These are phyloP conservation scores for Serranus cabrilla DNA, from an alignment of 2,797 vertebrate species.

Conservation along the genomic window DNA sequence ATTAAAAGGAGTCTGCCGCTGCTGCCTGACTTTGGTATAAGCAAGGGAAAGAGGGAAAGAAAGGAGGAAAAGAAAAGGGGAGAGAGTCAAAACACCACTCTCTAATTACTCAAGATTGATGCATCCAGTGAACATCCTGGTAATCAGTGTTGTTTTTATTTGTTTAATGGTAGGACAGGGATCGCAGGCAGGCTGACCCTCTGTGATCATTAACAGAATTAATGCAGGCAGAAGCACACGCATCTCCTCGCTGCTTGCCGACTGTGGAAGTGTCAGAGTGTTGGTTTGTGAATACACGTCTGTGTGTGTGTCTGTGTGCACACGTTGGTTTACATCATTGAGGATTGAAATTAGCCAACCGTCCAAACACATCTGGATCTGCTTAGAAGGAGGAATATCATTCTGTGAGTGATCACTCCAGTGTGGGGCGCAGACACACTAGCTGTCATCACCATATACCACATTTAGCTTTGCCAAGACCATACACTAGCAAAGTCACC, in stretches of 20 bases:
- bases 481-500: background rate
- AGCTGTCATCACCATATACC: background rate
- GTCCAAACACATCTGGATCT: constrained; percentile 45
- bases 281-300: constrained; percentile 43
- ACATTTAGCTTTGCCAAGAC: background rate
- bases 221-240: constrained; percentile 68
- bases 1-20: constrained; percentile 71
- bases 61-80: constrained; percentile 57
- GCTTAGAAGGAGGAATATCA: constrained; percentile 39
- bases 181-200: constrained; percentile 81
- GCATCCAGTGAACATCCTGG: constrained; percentile 78
- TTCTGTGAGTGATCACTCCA: constrained; percentile 17
- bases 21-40: constrained; percentile 62
- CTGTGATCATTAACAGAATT: constrained; percentile 83
- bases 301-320: constrained; percentile 14
- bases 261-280: constrained; percentile 51
- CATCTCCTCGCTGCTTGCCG: constrained; percentile 50
- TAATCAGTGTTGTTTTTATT: constrained; percentile 86
- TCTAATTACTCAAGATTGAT: constrained; percentile 85
- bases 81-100: constrained; percentile 73
- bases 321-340: constrained; percentile 41
- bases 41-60: constrained; percentile 42
- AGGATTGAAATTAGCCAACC: constrained; percentile 51
- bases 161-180: constrained; percentile 83
- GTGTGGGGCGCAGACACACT: constrained; percentile 6